A percentile compares a stretch with the other conserved stretches of the same genome.
These are phyloP conservation scores for Agonum fuliginosum DNA, from an alignment of 2,888 invertebrate genomes.

Conservation along the genomic window DNA sequence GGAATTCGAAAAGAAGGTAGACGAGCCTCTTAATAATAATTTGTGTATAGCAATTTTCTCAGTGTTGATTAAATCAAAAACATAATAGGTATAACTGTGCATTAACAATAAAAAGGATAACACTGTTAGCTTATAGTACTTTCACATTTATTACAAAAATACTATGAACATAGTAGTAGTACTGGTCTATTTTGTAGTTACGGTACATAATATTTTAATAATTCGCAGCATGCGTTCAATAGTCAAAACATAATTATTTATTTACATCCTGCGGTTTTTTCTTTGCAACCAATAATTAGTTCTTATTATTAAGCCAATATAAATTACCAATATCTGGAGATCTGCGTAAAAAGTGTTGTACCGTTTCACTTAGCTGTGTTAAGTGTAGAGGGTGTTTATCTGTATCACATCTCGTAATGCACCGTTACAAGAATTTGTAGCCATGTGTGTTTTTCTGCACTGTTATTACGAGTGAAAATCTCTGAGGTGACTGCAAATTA, in stretches of 20 bases:
- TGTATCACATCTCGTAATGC: constrained; percentile 3
- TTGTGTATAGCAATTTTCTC: no score
- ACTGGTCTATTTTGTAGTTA: no score
- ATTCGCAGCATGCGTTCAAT: background rate
- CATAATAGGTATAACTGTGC: background rate
- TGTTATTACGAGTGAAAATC: background rate
- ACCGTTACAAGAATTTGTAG: constrained; percentile 17
- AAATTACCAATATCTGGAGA: constrained; percentile 32
- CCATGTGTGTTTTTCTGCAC: background rate
- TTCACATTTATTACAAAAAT: background rate
- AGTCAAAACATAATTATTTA: constrained; percentile 11
- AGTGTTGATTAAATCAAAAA: no score
- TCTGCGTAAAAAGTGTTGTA: constrained; percentile 35
- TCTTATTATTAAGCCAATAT: constrained; percentile 1
- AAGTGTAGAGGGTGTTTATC: constrained; percentile 44
- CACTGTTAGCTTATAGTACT: background rate
- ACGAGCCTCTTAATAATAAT: no score
- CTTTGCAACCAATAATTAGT: constrained; percentile 3
- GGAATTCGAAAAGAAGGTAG: no score
- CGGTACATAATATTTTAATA: background rate
- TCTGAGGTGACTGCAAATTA: no score
- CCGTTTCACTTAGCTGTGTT: constrained; percentile 29
- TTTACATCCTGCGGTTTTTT: constrained; percentile 27
- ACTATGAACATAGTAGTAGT: no score
- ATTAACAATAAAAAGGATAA: background rate